These are phyloP conservation scores for Rhagoletis zephyria DNA, from an alignment of 1,140 invertebrate species.

Conservation along the genomic window DNA sequence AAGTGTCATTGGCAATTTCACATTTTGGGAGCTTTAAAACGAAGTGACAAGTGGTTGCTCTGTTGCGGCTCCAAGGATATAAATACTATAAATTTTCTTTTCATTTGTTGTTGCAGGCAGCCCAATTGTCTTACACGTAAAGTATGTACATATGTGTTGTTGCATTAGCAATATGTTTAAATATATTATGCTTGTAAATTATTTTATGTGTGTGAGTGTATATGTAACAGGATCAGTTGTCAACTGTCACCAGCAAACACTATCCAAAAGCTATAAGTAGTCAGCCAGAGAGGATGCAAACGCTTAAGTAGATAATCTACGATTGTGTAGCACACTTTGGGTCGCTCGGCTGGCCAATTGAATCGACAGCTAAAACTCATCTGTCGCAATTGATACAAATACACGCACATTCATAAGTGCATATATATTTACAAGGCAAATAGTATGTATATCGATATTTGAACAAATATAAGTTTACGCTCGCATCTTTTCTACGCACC, in stretches of 20 bases:
- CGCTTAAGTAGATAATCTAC: conserved; percentile 35
- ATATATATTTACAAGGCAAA: too few species aligned
- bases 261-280: not conserved
- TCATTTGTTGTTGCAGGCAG: not conserved
- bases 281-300: conserved; percentile 24
- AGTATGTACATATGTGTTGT: not conserved
- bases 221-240: not conserved
- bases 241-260: conserved; percentile 45
- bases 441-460: too few species aligned
- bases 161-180: too few species aligned
- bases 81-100: conserved; percentile 42
- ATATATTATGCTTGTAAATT: not conserved
- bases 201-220: not conserved
- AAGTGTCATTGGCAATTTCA: conserved; percentile 33
- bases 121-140: conserved; percentile 9
- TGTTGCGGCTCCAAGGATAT: conserved; percentile 1
- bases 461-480: too few species aligned
- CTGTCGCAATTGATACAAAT: not conserved
- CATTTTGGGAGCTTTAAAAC: conserved; percentile 6
- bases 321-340: conserved; percentile 40
- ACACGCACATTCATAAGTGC: not conserved
- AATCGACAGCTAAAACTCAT: conserved; percentile 32
- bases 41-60: conserved; percentile 26
- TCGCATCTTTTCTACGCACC: too few species aligned
- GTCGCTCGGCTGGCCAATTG: conserved; percentile 44